Conservation (phyloP, 2,113 vertebrate species). For the Mesitornis unicolor region DNA sequence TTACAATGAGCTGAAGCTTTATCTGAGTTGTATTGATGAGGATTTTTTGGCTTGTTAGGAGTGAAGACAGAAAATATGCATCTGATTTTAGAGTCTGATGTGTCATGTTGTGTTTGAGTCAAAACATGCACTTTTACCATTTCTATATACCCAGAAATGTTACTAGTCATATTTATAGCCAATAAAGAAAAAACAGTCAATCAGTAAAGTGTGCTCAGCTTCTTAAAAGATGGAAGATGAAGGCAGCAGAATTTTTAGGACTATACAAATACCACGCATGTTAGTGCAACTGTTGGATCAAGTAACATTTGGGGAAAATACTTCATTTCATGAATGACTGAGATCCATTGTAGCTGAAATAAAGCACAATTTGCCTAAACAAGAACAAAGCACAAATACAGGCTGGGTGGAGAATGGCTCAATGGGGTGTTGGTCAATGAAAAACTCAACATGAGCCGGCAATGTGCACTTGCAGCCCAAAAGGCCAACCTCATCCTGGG, state of each 20-base stretch:
- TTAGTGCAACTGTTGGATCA: not conserved
- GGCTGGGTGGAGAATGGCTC: too few relatives aligned
- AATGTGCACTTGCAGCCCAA: too few relatives aligned
- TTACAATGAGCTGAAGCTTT: not conserved
- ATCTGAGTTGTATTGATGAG: not conserved
- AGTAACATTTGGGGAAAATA: not conserved
- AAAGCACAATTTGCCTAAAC: not conserved
- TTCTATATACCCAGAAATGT: not conserved
- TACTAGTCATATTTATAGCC: not conserved
- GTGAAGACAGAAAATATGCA: not conserved
- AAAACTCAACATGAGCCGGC: too few relatives aligned
- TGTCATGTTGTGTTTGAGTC: not conserved
- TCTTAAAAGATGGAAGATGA: not conserved
- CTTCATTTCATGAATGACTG: not conserved
- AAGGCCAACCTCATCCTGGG: too few relatives aligned
- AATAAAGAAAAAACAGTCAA: not conserved
- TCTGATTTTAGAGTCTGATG: not conserved
- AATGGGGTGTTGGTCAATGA: too few relatives aligned
- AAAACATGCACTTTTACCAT: fast-evolving
- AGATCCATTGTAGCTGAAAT: not conserved
- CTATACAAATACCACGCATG: fast-evolving
- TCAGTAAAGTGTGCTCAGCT: not conserved
- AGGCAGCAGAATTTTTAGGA: not conserved
- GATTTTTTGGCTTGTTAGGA: not conserved
- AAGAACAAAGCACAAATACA: too few relatives aligned